Evolutionary conservation across 2,797 vertebrate genomes (phyloP).

Genomic region (Takifugu ocellatus): DNA sequence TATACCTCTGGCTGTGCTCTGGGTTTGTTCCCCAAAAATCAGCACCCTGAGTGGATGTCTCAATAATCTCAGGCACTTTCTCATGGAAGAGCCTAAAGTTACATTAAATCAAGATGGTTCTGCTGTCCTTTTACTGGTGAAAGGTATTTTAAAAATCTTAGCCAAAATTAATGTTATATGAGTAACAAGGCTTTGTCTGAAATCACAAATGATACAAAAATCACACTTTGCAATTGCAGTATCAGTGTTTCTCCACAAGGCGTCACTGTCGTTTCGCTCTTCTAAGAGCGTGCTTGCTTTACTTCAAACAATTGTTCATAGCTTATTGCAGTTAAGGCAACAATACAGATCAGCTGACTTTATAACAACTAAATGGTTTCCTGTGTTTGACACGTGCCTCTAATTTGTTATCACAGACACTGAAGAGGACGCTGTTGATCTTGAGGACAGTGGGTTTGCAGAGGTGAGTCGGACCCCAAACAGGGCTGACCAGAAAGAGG

Average conservation of each 20-base stretch:
- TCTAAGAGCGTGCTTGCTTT: not conserved
- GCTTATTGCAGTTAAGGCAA: not conserved
- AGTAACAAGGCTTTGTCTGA: too few relatives aligned
- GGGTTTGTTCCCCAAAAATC: constrained; percentile 76
- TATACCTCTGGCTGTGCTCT: constrained; percentile 80
- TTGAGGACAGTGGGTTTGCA: constrained; percentile 41
- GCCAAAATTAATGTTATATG: not conserved
- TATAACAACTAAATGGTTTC: not conserved
- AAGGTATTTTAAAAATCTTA: constrained; percentile 21
- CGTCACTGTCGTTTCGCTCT: not conserved
- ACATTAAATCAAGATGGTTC: constrained; percentile 73
- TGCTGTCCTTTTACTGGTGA: constrained; percentile 67
- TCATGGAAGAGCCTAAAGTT: constrained; percentile 66
- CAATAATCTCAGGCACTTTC: constrained; percentile 63
- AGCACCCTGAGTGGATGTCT: constrained; percentile 74
- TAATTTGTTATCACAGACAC: constrained; percentile 31
- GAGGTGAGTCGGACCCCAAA: constrained; percentile 6
- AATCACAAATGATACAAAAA: too few relatives aligned
- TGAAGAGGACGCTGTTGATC: constrained; percentile 17
- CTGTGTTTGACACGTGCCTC: not conserved
- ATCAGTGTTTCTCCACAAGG: constrained; percentile 4
- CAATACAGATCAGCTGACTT: not conserved
- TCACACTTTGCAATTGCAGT: not conserved
- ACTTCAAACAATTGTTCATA: not conserved
- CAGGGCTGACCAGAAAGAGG: constrained; percentile 41